These are phyloP conservation scores for Brachionus manjavacas DNA, from an alignment of 1,140 invertebrate species.

Conservation along the genomic window DNA sequence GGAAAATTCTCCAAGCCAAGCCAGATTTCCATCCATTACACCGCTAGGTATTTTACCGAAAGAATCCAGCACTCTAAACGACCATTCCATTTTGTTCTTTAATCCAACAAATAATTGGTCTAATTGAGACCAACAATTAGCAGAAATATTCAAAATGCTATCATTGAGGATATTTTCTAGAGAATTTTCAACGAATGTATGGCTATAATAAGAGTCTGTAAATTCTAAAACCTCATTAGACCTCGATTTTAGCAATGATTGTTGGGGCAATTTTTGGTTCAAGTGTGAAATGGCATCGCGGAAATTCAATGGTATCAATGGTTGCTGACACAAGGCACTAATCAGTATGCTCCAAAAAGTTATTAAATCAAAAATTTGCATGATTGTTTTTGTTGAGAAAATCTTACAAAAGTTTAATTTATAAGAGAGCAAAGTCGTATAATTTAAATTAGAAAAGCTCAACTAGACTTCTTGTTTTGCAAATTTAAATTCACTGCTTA, in stretches of 20 bases:
- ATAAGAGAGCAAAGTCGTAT: neutral
- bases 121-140: neutral
- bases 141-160: neutral
- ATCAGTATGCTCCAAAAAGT: neutral
- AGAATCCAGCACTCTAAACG: constrained; percentile 49
- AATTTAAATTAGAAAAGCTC: neutral
- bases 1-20: constrained; percentile 52
- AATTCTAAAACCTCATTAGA: neutral
- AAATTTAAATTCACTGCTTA: neutral
- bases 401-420: neutral
- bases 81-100: constrained; percentile 1
- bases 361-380: neutral
- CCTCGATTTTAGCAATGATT: neutral
- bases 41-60: constrained; percentile 50
- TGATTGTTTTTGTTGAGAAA: neutral
- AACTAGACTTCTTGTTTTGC: neutral
- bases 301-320: constrained; percentile 8
- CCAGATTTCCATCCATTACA: constrained; percentile 50
- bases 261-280: neutral
- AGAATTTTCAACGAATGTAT: neutral
- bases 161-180: neutral
- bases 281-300: neutral
- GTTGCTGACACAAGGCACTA: neutral
- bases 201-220: neutral
- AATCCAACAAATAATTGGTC: neutral